A percentile compares a stretch with the other conserved stretches of the same genome.
Evolutionary conservation across 2,113 vertebrate genomes (phyloP).

Genomic region (Clupea harengus): DNA sequence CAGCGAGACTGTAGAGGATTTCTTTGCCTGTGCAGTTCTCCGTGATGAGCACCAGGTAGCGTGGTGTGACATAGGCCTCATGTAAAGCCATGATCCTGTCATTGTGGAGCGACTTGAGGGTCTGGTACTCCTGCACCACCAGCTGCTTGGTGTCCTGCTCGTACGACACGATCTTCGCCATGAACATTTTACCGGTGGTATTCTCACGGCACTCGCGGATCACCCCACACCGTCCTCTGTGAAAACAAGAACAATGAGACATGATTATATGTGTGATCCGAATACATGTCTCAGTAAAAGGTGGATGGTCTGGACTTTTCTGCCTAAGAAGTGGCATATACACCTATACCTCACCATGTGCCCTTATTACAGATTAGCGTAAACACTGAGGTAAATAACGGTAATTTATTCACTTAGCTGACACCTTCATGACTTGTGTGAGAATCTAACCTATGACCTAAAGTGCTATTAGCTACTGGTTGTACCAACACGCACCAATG

Average conservation of each 20-base stretch:
- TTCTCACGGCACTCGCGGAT: slow-evolving; percentile 90
- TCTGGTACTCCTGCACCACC: slow-evolving; percentile 88
- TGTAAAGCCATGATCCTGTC: slow-evolving; percentile 89
- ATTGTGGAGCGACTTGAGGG: slow-evolving; percentile 83
- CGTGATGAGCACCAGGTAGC: slow-evolving; percentile 91
- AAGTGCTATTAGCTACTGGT: not conserved
- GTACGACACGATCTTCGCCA: slow-evolving; percentile 92
- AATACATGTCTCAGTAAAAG: too few species aligned
- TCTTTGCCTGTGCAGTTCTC: slow-evolving; percentile 89
- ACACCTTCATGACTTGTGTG: not conserved
- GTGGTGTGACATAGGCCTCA: slow-evolving; percentile 92
- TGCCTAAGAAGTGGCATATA: too few species aligned
- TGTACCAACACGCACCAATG: too few species aligned
- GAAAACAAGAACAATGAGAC: not conserved
- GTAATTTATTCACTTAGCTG: not conserved
- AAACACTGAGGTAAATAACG: too few species aligned
- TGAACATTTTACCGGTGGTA: slow-evolving; percentile 82
- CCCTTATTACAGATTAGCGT: too few species aligned
- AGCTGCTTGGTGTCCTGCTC: slow-evolving; percentile 78
- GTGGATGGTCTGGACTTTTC: too few species aligned
- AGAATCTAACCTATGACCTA: not conserved
- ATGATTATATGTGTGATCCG: not conserved
- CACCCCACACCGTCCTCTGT: slow-evolving; percentile 89
- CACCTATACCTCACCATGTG: too few species aligned
- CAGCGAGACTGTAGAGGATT: slow-evolving; percentile 86